phyloP scores from a whole-genome alignment of 2,113 vertebrate genomes.

The Zosterops lateralis region DNA sequence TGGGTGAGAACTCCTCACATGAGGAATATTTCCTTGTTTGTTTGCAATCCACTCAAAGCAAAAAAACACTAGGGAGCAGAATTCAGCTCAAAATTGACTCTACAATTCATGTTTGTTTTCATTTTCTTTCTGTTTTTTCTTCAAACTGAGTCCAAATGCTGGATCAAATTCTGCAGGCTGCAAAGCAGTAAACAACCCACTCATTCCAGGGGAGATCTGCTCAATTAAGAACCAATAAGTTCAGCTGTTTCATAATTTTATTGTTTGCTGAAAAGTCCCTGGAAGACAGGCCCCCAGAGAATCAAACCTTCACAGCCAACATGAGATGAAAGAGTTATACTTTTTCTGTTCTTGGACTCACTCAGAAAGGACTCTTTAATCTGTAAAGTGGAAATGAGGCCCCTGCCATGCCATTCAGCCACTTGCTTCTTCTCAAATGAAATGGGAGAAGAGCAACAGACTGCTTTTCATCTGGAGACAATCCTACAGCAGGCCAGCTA shows the following conservation, averaged over 20 bases:
- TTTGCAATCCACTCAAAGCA: neutral
- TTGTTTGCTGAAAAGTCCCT: neutral
- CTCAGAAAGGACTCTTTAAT: neutral
- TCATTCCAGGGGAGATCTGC: constrained; percentile 8
- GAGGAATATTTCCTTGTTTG: neutral
- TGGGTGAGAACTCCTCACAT: neutral
- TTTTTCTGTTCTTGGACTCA: neutral
- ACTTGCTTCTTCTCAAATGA: neutral
- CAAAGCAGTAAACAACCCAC: neutral
- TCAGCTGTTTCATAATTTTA: neutral
- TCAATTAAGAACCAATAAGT: constrained; percentile 11
- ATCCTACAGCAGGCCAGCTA: neutral
- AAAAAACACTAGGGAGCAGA: neutral
- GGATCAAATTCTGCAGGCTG: neutral
- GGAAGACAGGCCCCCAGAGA: neutral
- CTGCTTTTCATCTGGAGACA: neutral
- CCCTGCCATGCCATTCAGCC: neutral
- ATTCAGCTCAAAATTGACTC: neutral
- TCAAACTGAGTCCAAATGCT: neutral
- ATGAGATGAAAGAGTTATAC: neutral
- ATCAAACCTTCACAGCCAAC: neutral
- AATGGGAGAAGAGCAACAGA: neutral
- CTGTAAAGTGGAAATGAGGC: neutral
- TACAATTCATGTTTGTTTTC: neutral
- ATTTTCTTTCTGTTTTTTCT: neutral